phyloP scores from a whole-genome alignment of 2,113 vertebrate genomes.

The Crotalus viridis region DNA sequence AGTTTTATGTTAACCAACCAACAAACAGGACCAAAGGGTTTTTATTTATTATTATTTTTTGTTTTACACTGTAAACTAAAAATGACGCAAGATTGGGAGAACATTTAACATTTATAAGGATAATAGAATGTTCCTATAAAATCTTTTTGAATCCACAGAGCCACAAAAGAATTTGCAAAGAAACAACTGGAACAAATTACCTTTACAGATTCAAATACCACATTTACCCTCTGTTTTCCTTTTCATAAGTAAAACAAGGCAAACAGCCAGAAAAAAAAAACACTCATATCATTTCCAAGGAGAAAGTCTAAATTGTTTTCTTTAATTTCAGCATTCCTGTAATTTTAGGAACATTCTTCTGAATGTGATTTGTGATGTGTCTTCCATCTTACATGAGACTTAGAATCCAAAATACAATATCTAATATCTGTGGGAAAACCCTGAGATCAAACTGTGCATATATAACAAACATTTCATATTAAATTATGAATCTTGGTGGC shows the following conservation, averaged over 20 bases:
- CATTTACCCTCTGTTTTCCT: background rate
- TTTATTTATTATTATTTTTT: background rate
- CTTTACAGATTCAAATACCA: background rate
- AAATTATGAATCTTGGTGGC: background rate
- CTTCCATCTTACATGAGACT: background rate
- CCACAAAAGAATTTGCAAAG: background rate
- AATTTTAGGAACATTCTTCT: background rate
- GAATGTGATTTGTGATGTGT: background rate
- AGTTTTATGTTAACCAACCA: background rate
- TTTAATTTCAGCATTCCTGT: background rate
- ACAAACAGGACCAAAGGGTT: background rate
- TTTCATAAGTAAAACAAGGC: background rate
- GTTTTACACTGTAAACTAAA: background rate
- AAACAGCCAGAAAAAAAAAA: background rate
- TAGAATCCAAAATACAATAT: background rate
- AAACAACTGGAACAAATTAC: background rate
- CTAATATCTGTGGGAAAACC: background rate
- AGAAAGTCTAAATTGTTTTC: background rate
- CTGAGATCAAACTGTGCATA: background rate
- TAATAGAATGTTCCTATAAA: background rate
- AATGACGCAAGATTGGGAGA: background rate
- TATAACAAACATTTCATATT: background rate
- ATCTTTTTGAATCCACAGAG: background rate
- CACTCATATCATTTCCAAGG: background rate
- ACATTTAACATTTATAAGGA: constrained; percentile 1